These are phyloP conservation scores for Zapornia atra DNA, from an alignment of 2,113 vertebrate genomes.

Conservation along the genomic window DNA sequence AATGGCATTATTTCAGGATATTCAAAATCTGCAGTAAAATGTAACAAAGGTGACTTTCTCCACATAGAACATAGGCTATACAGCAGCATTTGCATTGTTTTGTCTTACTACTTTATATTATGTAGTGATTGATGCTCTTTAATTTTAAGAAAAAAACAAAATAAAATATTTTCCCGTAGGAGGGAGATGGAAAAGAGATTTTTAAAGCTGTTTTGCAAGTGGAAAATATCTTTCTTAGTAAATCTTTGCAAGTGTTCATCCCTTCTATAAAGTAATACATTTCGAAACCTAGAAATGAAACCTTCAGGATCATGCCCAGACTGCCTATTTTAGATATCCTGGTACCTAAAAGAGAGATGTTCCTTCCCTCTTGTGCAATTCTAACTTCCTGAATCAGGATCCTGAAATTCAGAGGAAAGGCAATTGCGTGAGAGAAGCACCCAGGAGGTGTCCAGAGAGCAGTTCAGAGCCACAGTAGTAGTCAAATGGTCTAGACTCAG, in stretches of 20 bases:
- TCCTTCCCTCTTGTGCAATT: not conserved
- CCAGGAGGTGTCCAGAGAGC: not conserved
- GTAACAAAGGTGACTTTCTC: not conserved
- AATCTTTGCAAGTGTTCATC: not conserved
- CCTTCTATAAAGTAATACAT: not conserved
- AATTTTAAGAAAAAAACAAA: not conserved
- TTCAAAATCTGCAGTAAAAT: not conserved
- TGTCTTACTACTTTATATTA: not conserved
- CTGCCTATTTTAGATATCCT: not conserved
- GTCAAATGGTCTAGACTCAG: not conserved
- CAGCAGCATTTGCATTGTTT: not conserved
- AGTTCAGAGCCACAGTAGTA: rapidly evolving
- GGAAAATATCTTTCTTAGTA: not conserved
- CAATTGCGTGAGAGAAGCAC: not conserved
- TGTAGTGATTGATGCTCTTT: not conserved
- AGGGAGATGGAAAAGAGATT: not conserved
- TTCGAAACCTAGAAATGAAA: not conserved
- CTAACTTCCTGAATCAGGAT: not conserved
- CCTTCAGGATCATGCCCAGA: not conserved
- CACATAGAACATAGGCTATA: not conserved
- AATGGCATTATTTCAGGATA: not conserved
- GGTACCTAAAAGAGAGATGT: not conserved
- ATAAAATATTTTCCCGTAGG: not conserved
- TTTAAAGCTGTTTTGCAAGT: not conserved
- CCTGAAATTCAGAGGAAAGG: not conserved